Evolutionary conservation across 2,797 vertebrate genomes (phyloP).

Genomic region (Petrocephalus sullivani): DNA sequence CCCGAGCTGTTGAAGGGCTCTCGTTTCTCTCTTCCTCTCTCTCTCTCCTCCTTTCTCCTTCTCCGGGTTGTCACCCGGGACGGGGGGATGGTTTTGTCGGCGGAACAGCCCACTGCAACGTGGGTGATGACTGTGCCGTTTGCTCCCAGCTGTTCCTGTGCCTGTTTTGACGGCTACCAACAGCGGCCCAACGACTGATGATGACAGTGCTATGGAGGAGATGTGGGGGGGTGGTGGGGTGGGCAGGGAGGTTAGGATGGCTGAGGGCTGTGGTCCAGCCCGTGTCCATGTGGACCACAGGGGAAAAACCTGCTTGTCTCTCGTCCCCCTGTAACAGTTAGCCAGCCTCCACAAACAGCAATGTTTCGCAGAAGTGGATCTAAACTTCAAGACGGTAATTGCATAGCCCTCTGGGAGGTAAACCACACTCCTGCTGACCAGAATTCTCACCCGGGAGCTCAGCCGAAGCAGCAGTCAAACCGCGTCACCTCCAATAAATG

Average conservation of each 20-base stretch:
- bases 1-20: slow-evolving; percentile 39
- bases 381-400: not conserved
- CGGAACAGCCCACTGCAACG: slow-evolving; percentile 52
- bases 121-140: slow-evolving; percentile 52
- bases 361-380: not conserved
- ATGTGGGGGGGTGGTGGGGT: slow-evolving; percentile 58
- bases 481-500: slow-evolving; percentile 18
- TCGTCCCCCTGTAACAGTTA: not conserved
- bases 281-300: slow-evolving; percentile 62
- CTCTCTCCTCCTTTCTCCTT: slow-evolving; percentile 49
- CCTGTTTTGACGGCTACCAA: slow-evolving; percentile 37
- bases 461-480: slow-evolving; percentile 45
- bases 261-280: slow-evolving; percentile 67
- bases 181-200: slow-evolving; percentile 49
- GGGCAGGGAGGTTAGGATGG: slow-evolving; percentile 60
- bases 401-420: slow-evolving; percentile 34
- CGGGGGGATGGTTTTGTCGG: slow-evolving; percentile 26
- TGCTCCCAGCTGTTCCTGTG: slow-evolving; percentile 46
- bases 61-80: slow-evolving; percentile 30
- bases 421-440: slow-evolving; percentile 63
- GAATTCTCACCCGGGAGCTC: slow-evolving; percentile 60
- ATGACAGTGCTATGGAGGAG: slow-evolving; percentile 64
- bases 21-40: slow-evolving; percentile 42
- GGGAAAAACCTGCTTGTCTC: slow-evolving; percentile 41
- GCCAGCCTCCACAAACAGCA: not conserved